These are phyloP conservation scores for Pogonomyrmex californicus DNA, from an alignment of 1,140 invertebrate genomes.

Conservation along the genomic window DNA sequence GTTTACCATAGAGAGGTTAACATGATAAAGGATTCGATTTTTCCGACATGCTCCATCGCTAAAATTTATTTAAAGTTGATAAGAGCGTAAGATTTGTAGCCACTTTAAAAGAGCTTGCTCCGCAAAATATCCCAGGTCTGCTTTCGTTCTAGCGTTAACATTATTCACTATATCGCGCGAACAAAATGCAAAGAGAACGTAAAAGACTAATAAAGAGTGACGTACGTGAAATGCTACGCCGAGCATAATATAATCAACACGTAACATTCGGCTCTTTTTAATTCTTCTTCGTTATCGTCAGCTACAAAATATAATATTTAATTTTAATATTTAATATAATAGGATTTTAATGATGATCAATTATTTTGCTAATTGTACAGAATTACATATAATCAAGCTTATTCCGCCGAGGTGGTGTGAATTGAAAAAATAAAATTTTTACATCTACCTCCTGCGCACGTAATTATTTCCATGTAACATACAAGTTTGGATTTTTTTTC, in stretches of 20 bases:
- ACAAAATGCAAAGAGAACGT: conserved; percentile 35
- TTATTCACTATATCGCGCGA: conserved; percentile 10
- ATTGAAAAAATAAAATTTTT: background rate
- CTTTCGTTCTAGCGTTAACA: background rate
- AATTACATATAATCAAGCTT: conserved; percentile 1
- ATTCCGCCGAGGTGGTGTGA: too few relatives aligned
- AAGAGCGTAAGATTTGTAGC: conserved; percentile 17
- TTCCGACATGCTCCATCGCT: background rate
- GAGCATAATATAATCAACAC: conserved; percentile 32
- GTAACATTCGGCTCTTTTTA: conserved; percentile 9
- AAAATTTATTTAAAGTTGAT: conserved; percentile 22
- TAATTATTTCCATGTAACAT: background rate
- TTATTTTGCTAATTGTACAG: conserved; percentile 5
- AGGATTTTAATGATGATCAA: background rate
- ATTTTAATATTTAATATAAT: background rate
- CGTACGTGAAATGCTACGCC: conserved; percentile 1
- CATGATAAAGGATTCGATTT: conserved; percentile 19
- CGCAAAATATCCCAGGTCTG: background rate
- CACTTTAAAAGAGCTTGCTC: background rate
- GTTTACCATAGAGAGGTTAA: conserved; percentile 1
- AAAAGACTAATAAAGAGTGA: conserved; percentile 42
- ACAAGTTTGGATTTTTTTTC: conserved; percentile 16
- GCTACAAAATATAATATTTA: background rate
- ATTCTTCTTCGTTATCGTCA: background rate
- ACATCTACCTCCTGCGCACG: background rate